phyloP scores from a whole-genome alignment of 2,113 vertebrate species.

The Lucifuga dentata region DNA sequence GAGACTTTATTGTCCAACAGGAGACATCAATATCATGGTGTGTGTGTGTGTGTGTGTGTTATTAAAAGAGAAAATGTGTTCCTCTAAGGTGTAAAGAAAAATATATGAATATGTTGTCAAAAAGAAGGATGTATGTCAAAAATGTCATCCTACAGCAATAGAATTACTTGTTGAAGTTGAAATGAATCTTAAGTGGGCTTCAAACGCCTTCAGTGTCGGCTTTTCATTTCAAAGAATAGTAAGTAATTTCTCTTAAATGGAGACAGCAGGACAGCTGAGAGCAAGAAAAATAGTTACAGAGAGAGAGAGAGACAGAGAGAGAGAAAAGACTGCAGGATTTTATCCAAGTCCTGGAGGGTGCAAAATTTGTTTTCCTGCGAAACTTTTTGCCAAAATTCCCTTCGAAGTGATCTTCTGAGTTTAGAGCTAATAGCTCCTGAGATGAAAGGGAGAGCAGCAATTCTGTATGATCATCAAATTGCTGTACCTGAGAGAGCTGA shows the following conservation, averaged over 20 bases:
- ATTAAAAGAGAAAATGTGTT: constrained; percentile 17
- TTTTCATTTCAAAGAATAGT: constrained; percentile 57
- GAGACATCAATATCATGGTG: constrained; percentile 10
- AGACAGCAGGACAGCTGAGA: constrained; percentile 29
- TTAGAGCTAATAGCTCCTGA: not conserved
- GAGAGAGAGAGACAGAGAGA: not conserved
- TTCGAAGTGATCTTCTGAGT: constrained; percentile 12
- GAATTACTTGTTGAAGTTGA: constrained; percentile 37
- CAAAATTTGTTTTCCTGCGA: not conserved
- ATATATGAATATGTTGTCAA: constrained; percentile 28
- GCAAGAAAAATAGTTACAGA: constrained; percentile 16
- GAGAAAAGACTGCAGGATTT: constrained; percentile 14
- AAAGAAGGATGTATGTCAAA: constrained; percentile 11
- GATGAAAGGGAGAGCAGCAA: constrained; percentile 8
- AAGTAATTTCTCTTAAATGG: constrained; percentile 36
- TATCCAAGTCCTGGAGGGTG: constrained; percentile 4
- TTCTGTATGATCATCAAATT: constrained; percentile 2
- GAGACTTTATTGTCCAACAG: not conserved
- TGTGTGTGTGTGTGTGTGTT: too few species aligned
- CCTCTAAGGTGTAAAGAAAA: constrained; percentile 13
- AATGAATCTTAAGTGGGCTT: constrained; percentile 51
- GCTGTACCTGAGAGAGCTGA: not conserved
- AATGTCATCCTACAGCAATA: constrained; percentile 25
- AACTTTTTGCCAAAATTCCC: constrained; percentile 10
- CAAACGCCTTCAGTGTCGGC: constrained; percentile 45